Percentiles rank a stretch among this genome's conserved stretches.
Conservation (phyloP, 2,113 vertebrate genomes). For the Macroglossus sobrinus region DNA sequence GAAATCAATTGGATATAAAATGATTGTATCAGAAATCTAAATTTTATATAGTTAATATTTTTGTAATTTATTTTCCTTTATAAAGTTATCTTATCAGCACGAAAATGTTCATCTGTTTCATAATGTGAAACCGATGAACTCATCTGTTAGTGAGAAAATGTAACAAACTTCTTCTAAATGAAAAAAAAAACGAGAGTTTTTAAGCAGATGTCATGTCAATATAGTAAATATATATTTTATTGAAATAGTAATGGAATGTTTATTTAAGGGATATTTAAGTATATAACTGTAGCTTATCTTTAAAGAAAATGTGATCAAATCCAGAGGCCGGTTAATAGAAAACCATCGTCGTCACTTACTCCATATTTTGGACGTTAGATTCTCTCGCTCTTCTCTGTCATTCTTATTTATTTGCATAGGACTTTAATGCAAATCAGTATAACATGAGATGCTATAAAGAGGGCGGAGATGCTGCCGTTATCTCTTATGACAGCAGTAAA, state of each 20-base stretch:
- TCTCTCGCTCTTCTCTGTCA: neutral
- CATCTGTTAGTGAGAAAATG: no score
- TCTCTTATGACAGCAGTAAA: neutral
- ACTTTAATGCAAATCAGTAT: neutral
- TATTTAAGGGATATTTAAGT: slow-evolving; percentile 10
- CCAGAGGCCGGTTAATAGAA: neutral
- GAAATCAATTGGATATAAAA: neutral
- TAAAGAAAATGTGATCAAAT: neutral
- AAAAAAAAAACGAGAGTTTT: neutral
- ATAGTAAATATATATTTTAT: neutral
- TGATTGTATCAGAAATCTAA: neutral
- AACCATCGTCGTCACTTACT: neutral
- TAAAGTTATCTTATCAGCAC: neutral
- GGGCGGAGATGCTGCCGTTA: fast-evolving
- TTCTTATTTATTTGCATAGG: neutral
- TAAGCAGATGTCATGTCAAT: neutral
- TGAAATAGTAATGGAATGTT: neutral
- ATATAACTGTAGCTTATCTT: neutral
- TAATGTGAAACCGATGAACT: neutral
- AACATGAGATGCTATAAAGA: neutral
- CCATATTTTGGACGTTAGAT: neutral
- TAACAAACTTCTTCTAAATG: no score
- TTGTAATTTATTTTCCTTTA: neutral
- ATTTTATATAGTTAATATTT: neutral
- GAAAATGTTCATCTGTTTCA: neutral